These are phyloP conservation scores for Gymnarchus niloticus DNA, from an alignment of 2,113 vertebrate species.

Conservation along the genomic window DNA sequence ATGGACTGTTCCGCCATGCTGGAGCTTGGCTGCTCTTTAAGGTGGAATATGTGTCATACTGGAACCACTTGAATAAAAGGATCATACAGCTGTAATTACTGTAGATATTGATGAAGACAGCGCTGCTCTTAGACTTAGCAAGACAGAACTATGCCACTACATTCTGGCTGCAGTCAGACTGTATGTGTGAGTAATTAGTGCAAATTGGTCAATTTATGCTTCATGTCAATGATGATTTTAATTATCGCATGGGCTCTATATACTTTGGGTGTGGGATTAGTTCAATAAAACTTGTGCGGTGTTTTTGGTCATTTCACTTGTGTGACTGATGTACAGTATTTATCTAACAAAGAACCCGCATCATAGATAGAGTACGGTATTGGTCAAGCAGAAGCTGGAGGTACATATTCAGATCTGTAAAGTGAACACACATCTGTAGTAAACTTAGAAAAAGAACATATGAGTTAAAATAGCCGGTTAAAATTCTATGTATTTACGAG, in stretches of 20 bases:
- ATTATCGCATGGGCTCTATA: neutral
- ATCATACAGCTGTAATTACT: neutral
- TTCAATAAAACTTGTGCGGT: too few relatives aligned
- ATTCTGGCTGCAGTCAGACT: neutral
- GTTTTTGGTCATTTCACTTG: too few relatives aligned
- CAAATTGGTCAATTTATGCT: neutral
- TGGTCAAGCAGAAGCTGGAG: neutral
- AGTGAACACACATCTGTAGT: neutral
- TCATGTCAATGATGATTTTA: neutral
- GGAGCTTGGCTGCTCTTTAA: slow-evolving; percentile 9
- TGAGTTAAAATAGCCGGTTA: neutral
- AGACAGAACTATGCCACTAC: too few relatives aligned
- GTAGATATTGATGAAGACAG: neutral
- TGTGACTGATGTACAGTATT: neutral
- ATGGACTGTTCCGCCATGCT: slow-evolving; percentile 20
- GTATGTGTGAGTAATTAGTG: neutral
- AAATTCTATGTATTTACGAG: neutral
- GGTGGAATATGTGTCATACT: slow-evolving; percentile 19
- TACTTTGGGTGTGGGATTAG: too few relatives aligned
- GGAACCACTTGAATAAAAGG: too few relatives aligned
- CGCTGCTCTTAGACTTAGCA: neutral
- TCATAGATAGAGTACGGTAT: too few relatives aligned
- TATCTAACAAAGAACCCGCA: too few relatives aligned
- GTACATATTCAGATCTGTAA: neutral
- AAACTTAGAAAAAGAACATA: neutral